Conservation (phyloP, 2,797 vertebrate species). For the Leontocebus nigricollis region DNA sequence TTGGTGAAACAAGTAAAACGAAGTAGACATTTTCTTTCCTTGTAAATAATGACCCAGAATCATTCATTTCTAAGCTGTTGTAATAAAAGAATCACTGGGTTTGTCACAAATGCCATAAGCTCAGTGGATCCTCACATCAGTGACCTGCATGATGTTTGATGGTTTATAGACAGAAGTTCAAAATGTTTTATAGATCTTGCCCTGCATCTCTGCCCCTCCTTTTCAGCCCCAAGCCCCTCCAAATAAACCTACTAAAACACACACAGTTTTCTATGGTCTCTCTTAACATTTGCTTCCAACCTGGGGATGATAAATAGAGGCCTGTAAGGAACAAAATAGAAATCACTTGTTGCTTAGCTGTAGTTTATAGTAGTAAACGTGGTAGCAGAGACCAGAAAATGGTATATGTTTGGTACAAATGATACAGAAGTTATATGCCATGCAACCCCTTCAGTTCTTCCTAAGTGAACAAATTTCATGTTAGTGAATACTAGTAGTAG, state of each 20-base stretch:
- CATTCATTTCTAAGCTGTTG: neutral
- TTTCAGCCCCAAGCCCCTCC: neutral
- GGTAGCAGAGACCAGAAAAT: neutral
- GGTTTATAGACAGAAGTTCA: neutral
- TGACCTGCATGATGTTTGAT: neutral
- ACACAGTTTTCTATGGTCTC: neutral
- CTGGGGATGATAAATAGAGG: neutral
- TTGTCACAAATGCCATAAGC: neutral
- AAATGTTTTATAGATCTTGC: neutral
- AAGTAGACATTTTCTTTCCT: constrained; percentile 17
- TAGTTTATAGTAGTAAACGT: neutral
- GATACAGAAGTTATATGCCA: accelerated
- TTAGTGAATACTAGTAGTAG: neutral
- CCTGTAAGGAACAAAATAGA: neutral
- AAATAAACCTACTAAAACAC: neutral
- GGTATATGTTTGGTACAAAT: neutral
- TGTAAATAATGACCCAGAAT: neutral
- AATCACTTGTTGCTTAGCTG: neutral
- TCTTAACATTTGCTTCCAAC: neutral
- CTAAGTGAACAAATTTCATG: neutral
- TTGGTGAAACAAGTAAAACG: neutral
- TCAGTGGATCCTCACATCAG: neutral
- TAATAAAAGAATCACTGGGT: neutral
- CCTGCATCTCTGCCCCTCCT: neutral
- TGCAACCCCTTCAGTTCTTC: neutral